phyloP scores from a whole-genome alignment of 2,888 invertebrate genomes.

The Hecatera dysodea region DNA sequence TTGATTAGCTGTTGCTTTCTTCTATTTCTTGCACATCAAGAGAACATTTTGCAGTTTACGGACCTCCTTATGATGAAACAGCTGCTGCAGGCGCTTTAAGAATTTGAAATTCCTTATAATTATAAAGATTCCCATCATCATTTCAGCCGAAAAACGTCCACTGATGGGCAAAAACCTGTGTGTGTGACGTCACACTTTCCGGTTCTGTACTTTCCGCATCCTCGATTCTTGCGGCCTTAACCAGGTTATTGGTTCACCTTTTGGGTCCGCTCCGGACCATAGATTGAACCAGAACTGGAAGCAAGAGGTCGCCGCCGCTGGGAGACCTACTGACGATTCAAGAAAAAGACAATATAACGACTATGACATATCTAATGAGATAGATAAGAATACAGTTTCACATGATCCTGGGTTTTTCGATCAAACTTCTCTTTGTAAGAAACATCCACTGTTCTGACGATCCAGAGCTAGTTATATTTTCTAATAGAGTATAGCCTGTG shows the following conservation, averaged over 20 bases:
- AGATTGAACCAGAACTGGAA: no score
- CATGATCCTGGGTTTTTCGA: background rate
- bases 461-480: background rate
- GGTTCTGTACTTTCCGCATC: fast-evolving
- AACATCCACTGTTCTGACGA: background rate
- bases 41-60: no score
- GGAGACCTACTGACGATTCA: background rate
- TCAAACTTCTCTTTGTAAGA: background rate
- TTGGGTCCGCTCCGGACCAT: no score
- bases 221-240: background rate
- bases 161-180: background rate
- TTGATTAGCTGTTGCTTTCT: no score
- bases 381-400: no score
- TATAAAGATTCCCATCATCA: background rate
- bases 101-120: no score
- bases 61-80: no score
- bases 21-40: no score
- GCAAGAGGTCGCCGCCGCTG: no score
- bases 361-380: no score
- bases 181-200: background rate
- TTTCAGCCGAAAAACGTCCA: background rate
- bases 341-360: no score
- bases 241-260: background rate
- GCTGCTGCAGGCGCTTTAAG: no score
- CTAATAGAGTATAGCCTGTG: background rate